Conservation (phyloP, 2,113 vertebrate genomes). For the Hydrochoerus hydrochaeris region DNA sequence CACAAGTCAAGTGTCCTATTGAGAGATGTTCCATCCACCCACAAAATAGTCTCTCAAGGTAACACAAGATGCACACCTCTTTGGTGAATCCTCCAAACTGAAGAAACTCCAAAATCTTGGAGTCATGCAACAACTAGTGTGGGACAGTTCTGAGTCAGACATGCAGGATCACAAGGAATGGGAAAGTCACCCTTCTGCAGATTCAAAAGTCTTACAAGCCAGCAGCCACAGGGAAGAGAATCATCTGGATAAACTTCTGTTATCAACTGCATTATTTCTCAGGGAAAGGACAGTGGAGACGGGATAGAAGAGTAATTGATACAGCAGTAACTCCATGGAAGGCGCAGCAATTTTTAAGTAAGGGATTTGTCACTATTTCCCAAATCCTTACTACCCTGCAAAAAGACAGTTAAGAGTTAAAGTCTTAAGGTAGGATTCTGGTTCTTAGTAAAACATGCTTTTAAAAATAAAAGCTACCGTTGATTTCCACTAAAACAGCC, state of each 20-base stretch:
- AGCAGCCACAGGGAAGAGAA: background rate
- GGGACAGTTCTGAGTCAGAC: background rate
- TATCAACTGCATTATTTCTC: background rate
- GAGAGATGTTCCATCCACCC: background rate
- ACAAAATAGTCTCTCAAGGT: background rate
- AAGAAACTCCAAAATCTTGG: background rate
- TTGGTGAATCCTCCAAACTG: background rate
- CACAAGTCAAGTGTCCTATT: background rate
- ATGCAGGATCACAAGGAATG: background rate
- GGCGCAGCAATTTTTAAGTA: background rate
- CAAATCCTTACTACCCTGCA: background rate
- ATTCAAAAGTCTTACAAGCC: background rate
- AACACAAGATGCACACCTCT: background rate
- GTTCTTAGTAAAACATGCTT: background rate
- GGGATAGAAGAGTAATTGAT: background rate
- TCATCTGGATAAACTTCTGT: background rate
- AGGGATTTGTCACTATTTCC: background rate
- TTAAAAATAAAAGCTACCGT: background rate
- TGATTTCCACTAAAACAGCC: background rate
- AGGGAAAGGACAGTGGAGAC: background rate
- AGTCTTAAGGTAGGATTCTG: background rate
- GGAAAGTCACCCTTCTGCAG: background rate
- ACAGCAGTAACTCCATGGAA: background rate
- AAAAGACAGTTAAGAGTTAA: background rate
- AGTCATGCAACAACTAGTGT: background rate